Percentiles rank a stretch among this genome's conserved stretches.
phyloP scores from a whole-genome alignment of 1,140 invertebrate genomes.

The Acromyrmex heyeri region DNA sequence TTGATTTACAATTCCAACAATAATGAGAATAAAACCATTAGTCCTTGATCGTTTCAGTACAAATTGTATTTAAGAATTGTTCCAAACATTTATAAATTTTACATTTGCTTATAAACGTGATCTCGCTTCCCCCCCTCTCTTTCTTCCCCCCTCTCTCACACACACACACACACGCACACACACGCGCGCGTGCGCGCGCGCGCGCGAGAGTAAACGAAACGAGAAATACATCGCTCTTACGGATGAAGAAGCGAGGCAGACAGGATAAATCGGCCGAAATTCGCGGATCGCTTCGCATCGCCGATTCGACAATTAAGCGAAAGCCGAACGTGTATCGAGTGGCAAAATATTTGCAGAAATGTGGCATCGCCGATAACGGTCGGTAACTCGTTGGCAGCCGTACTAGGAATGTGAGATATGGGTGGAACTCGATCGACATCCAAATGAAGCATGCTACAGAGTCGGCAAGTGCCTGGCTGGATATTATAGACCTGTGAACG shows the following conservation, averaged over 20 bases:
- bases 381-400: conserved; percentile 73
- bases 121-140: background rate
- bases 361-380: conserved; percentile 72
- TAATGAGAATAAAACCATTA: background rate
- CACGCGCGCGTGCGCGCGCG: accelerated
- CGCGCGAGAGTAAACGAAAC: background rate
- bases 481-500: conserved; percentile 83
- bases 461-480: conserved; percentile 81
- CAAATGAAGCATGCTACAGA: conserved; percentile 83
- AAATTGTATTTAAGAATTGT: background rate
- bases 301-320: conserved; percentile 70
- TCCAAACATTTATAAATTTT: conserved; percentile 19
- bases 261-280: conserved; percentile 62
- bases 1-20: background rate
- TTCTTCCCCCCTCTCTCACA: background rate
- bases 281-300: conserved; percentile 37
- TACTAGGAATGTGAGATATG: conserved; percentile 83
- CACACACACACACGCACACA: too few species aligned
- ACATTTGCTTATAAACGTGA: background rate
- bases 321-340: conserved; percentile 71
- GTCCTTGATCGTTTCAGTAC: background rate
- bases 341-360: conserved; percentile 78
- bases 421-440: conserved; percentile 81
- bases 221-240: conserved; percentile 46
- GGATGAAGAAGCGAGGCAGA: conserved; percentile 57